phyloP scores from a whole-genome alignment of 92 coral and sea anemone genomes.

The Epizoanthus fatuus region DNA sequence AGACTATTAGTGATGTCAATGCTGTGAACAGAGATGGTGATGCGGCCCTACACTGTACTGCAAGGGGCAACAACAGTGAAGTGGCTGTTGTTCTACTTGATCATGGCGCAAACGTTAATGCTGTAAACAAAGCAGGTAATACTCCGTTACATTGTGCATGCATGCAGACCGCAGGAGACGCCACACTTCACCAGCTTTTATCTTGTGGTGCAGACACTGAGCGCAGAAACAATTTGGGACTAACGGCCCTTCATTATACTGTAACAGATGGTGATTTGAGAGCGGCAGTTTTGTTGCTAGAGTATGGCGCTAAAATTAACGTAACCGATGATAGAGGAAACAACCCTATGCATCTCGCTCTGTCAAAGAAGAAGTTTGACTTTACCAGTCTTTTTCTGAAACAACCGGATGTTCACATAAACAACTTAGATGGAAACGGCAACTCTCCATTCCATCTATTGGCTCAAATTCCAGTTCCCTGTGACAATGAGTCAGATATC shows the following conservation, averaged over 20 bases:
- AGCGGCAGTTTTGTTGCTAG: constrained; percentile 1
- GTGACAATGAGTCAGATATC: background rate
- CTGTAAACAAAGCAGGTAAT: background rate
- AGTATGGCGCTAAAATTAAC: constrained; percentile 29
- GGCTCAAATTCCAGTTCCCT: background rate
- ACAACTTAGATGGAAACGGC: background rate
- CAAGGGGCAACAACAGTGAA: too few species aligned
- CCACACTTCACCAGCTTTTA: background rate
- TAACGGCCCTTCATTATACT: constrained; percentile 30
- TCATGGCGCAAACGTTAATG: too few species aligned
- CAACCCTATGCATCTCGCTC: background rate
- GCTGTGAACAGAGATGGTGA: too few species aligned
- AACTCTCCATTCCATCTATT: constrained; percentile 26
- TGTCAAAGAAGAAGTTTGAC: background rate
- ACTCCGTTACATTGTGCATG: constrained; percentile 28
- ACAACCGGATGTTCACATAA: constrained; percentile 1
- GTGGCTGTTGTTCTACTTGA: too few species aligned
- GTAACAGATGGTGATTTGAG: constrained; percentile 5
- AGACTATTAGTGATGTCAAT: too few species aligned
- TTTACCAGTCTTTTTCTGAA: constrained; percentile 1
- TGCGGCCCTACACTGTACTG: too few species aligned
- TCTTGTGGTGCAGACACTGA: constrained; percentile 11
- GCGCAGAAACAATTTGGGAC: background rate
- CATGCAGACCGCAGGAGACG: constrained; percentile 9
- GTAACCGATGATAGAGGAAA: constrained; percentile 15